A percentile compares a stretch with the other conserved stretches of the same genome.
phyloP scores from a whole-genome alignment of 2,888 invertebrate genomes.

The Acholoe squamosa region DNA sequence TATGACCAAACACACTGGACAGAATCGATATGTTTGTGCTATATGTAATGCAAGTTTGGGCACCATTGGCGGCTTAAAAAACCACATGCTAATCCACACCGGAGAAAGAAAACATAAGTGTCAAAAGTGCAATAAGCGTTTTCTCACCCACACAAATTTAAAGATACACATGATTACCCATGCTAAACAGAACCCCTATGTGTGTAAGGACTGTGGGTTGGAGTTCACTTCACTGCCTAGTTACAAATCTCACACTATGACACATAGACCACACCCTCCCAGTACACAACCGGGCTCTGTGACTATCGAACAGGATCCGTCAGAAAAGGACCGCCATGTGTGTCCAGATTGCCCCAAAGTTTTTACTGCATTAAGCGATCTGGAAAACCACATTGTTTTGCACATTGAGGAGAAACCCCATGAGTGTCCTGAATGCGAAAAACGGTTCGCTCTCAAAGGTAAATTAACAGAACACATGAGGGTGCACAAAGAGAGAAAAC shows the following conservation, averaged over 20 bases:
- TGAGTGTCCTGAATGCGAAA: not conserved
- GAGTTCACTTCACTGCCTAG: not conserved
- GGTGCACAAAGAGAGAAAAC: not conserved
- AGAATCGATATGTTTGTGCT: not conserved
- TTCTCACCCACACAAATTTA: not conserved
- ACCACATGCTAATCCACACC: not conserved
- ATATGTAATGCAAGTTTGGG: not conserved
- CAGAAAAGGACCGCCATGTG: too few relatives aligned
- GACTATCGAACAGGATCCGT: too few relatives aligned
- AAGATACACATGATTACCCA: not conserved
- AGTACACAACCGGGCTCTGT: too few relatives aligned
- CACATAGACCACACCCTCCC: too few relatives aligned
- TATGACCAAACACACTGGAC: conserved; percentile 27
- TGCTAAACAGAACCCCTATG: not conserved
- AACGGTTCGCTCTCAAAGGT: not conserved
- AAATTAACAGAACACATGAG: not conserved
- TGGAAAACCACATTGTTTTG: too few relatives aligned
- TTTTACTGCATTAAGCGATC: too few relatives aligned
- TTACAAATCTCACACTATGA: not conserved
- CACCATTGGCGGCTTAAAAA: not conserved
- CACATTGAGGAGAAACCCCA: too few relatives aligned
- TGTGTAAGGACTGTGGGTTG: not conserved
- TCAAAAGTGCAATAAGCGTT: not conserved
- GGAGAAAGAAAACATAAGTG: not conserved
- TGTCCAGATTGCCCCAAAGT: too few relatives aligned